Percentiles rank a stretch among this genome's conserved stretches.
These are phyloP conservation scores for Chymomyza procnemis DNA, from an alignment of 2,888 invertebrate species.

Conservation along the genomic window DNA sequence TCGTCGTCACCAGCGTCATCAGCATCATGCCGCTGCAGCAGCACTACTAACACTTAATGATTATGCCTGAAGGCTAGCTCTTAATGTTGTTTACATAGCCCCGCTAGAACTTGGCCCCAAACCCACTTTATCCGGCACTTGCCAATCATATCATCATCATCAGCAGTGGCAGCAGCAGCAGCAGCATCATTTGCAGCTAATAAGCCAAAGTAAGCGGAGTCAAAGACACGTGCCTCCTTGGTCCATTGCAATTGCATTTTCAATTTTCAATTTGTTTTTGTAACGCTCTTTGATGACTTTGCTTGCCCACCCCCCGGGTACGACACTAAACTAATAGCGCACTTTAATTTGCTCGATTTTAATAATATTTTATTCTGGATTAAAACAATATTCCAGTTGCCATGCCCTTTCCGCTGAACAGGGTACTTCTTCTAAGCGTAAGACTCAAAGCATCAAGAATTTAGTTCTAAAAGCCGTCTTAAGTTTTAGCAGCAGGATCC, in stretches of 20 bases:
- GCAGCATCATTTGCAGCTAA: not conserved
- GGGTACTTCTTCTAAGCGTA: too few relatives aligned
- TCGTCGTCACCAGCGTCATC: not conserved
- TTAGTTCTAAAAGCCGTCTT: too few relatives aligned
- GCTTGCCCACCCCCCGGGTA: not conserved
- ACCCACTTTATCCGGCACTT: not conserved
- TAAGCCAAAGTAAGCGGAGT: not conserved
- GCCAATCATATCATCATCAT: conserved; percentile 1
- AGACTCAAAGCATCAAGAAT: too few relatives aligned
- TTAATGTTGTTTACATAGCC: conserved; percentile 10
- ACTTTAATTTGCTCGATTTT: not conserved
- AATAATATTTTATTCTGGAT: not conserved
- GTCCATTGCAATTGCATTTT: conserved; percentile 6
- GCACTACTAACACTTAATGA: conserved; percentile 8
- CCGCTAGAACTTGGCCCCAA: not conserved
- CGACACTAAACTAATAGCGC: not conserved
- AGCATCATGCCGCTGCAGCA: conserved; percentile 12
- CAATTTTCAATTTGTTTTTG: not conserved
- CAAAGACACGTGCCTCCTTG: not conserved
- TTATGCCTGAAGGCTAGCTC: conserved; percentile 6
- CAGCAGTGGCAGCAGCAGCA: too few relatives aligned
- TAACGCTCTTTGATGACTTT: not conserved
- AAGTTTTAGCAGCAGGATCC: conserved; percentile 10
- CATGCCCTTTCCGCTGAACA: too few relatives aligned
- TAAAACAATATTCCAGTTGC: not conserved